Conservation (phyloP, 2,888 invertebrate genomes). For the Tolmerus cingulatus region DNA sequence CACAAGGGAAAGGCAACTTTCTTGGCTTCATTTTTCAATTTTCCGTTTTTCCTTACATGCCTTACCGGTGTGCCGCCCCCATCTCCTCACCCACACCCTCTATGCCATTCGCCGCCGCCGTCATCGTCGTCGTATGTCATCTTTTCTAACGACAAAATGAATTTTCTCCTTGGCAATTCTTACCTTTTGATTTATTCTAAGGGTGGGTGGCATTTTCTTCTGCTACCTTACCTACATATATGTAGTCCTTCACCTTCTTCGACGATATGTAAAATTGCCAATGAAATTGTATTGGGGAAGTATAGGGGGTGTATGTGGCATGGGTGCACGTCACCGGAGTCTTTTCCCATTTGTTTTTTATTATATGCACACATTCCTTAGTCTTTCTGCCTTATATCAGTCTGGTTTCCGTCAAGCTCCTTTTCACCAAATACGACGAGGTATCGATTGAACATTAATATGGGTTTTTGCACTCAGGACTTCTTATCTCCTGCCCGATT, state of each 20-base stretch:
- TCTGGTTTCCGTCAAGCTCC: constrained; percentile 11
- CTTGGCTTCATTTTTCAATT: constrained; percentile 38
- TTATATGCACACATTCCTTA: constrained; percentile 31
- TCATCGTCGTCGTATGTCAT: constrained; percentile 25
- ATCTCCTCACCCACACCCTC: neutral
- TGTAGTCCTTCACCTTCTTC: constrained; percentile 40
- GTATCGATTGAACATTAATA: constrained; percentile 38
- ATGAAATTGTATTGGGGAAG: constrained; percentile 43
- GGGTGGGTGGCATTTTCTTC: constrained; percentile 28
- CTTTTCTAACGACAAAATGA: constrained; percentile 34
- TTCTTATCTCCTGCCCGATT: constrained; percentile 42
- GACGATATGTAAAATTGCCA: constrained; percentile 48
- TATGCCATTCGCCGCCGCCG: neutral
- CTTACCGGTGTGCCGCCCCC: neutral
- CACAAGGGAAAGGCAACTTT: neutral
- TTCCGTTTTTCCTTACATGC: neutral
- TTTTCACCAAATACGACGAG: constrained; percentile 8
- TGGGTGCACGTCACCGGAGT: constrained; percentile 36
- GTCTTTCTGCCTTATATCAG: constrained; percentile 16
- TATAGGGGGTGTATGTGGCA: neutral
- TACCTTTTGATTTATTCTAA: constrained; percentile 39
- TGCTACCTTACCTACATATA: neutral
- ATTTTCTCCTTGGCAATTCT: constrained; percentile 33
- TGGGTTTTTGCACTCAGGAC: constrained; percentile 32
- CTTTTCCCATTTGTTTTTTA: constrained; percentile 21